These are phyloP conservation scores for Lochmaea crataegi DNA, from an alignment of 2,888 invertebrate species.

Conservation along the genomic window DNA sequence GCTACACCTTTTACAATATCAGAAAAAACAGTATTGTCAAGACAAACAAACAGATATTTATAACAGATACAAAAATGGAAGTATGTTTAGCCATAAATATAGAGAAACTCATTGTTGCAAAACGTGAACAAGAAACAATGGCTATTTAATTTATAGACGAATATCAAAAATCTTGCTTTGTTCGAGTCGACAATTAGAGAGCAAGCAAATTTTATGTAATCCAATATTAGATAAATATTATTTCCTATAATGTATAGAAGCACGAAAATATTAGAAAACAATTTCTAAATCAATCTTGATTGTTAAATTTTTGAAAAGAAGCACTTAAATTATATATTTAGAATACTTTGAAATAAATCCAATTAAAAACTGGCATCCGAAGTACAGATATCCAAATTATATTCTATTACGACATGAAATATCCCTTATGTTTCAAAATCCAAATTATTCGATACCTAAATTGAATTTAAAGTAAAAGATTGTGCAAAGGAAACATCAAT, in stretches of 20 bases:
- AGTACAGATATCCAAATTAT: background rate
- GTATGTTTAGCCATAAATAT: conserved; percentile 6
- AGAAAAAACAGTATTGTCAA: background rate
- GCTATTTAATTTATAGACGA: conserved; percentile 18
- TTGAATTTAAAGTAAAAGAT: too few relatives aligned
- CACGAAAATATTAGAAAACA: too few relatives aligned
- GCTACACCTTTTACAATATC: background rate
- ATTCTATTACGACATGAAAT: background rate
- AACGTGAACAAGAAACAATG: conserved; percentile 15
- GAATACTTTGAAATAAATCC: background rate
- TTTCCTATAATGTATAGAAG: too few relatives aligned
- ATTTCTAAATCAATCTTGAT: too few relatives aligned
- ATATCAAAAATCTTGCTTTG: background rate
- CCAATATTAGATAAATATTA: too few relatives aligned
- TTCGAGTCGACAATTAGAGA: background rate
- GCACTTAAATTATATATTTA: background rate
- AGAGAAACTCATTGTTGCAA: conserved; percentile 15
- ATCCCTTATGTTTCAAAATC: too few relatives aligned
- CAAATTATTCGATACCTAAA: too few relatives aligned
- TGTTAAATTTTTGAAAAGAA: too few relatives aligned
- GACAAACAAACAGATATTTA: background rate
- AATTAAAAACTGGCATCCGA: background rate
- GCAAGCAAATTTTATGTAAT: too few relatives aligned
- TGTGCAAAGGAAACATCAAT: conserved; percentile 7
- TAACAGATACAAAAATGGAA: background rate